Evolutionary conservation across 2,113 vertebrate genomes (phyloP).

Genomic region (Corythornis cristatus): DNA sequence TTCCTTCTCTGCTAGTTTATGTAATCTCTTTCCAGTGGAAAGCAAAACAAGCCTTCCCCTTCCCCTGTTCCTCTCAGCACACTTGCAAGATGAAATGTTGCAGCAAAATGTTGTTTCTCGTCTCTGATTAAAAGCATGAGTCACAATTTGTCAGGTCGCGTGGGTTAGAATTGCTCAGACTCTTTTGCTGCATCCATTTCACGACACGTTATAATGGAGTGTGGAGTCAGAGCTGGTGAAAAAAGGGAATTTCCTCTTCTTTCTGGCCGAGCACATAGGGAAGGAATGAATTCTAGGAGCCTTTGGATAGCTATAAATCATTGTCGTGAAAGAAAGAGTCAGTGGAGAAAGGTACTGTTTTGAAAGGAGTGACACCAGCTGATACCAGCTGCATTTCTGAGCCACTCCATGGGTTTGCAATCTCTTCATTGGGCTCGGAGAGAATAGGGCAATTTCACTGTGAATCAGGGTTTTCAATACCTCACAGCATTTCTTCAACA

Average conservation of each 20-base stretch:
- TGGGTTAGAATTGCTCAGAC: neutral
- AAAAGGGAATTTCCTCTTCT: constrained; percentile 34
- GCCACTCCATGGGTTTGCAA: neutral
- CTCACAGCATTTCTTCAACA: neutral
- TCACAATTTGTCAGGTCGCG: constrained; percentile 11
- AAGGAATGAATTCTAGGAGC: neutral
- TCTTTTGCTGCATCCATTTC: neutral
- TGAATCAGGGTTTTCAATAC: neutral
- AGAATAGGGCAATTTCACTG: neutral
- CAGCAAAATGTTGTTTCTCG: constrained; percentile 43
- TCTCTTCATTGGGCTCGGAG: neutral
- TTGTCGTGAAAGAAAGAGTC: neutral
- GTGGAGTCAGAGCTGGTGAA: neutral
- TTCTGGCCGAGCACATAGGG: neutral
- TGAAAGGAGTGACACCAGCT: neutral
- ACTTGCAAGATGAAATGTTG: neutral
- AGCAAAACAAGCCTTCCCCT: constrained; percentile 17
- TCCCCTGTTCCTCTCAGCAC: neutral
- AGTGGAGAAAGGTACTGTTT: neutral
- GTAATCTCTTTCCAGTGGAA: neutral
- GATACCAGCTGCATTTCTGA: neutral
- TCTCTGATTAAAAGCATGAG: constrained; percentile 56
- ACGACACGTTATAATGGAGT: neutral
- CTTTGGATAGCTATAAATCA: neutral
- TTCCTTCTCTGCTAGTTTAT: neutral